phyloP scores from a whole-genome alignment of 2,888 invertebrate genomes.

The Drosophila neotestacea region DNA sequence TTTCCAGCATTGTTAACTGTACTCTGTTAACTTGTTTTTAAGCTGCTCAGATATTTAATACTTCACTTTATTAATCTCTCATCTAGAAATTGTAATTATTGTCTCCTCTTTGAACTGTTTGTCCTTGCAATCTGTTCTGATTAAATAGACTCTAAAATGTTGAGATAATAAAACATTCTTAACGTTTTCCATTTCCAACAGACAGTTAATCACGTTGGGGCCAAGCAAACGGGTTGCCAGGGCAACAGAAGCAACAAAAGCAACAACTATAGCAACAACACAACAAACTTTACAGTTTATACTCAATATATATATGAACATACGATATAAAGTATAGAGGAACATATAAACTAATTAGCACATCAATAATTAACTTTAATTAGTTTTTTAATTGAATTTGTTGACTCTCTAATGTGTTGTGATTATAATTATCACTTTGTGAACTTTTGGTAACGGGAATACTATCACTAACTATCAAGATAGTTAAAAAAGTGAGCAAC shows the following conservation, averaged over 20 bases:
- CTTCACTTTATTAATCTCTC: conserved; percentile 1
- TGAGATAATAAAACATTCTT: conserved; percentile 8
- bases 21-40: background rate
- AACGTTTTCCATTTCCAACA: conserved; percentile 6
- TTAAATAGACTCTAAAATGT: background rate
- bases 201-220: conserved; percentile 29
- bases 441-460: too few relatives aligned
- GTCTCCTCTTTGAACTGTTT: background rate
- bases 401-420: background rate
- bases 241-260: conserved; percentile 43
- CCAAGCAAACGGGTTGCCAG: conserved; percentile 56
- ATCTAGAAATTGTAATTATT: background rate
- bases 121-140: background rate
- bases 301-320: background rate
- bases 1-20: conserved; percentile 8
- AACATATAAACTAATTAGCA: conserved; percentile 2
- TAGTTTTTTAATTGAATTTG: conserved; percentile 12
- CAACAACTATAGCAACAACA: conserved; percentile 40
- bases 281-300: conserved; percentile 11
- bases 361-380: conserved; percentile 27
- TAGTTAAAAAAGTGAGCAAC: too few relatives aligned
- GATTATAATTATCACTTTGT: background rate
- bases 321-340: background rate
- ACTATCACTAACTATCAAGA: too few relatives aligned
- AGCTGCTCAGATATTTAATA: conserved; percentile 1